Evolutionary conservation across 2,797 vertebrate species (phyloP), one percentile per base, ranked within the genome.

Genomic region (Mergus octosetaceus): DNA sequence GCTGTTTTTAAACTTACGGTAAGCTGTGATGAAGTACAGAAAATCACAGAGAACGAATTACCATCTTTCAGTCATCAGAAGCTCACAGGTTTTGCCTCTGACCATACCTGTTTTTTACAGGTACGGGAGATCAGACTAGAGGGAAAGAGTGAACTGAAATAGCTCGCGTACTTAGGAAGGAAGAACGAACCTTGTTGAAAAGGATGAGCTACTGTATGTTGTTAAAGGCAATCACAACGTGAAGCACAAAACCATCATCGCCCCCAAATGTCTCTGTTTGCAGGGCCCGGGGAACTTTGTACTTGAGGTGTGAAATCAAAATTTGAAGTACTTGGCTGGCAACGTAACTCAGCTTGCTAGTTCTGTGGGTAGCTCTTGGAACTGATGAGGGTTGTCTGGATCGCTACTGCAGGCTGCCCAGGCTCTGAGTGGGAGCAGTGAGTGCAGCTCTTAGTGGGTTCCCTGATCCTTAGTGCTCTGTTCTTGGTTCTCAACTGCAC

Each of bases 71-170:
- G 58, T 43, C 51, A 66, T 66, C 53, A 72, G 45, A 69, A 69
- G 74, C 78, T 78, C 94, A 78, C n/a, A 84, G 77, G 41, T 87
- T 57, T 89, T 88, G 21, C 51, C n/a, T 87, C 60, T 82, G 90
- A 76, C 60, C 36, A 1, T 20, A 21, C 6, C 28, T 71, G 8
- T 71, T 77, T 73, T 17, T 47, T 85, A 92, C 13, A 64, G 21
- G 27, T 43, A 66, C 13, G 4, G 12, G 60, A 85, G 75, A 68
- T 65, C 56, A 89, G 39, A 32, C 14, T 2, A 25, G 17, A 87
- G 47, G 78, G 78, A 32, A 62, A 3, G 22, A 43, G 51, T 21
- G 9, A 84, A 19, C 32, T 82, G 51, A 76, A 94, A 89, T 25
- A 79, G 18, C 32, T 92, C 45, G 69, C 6, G 15, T 4, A 27